A percentile compares a stretch with the other conserved stretches of the same genome.
These are phyloP conservation scores for Coenobita brevimanus DNA, from an alignment of 1,140 invertebrate genomes.

Conservation along the genomic window DNA sequence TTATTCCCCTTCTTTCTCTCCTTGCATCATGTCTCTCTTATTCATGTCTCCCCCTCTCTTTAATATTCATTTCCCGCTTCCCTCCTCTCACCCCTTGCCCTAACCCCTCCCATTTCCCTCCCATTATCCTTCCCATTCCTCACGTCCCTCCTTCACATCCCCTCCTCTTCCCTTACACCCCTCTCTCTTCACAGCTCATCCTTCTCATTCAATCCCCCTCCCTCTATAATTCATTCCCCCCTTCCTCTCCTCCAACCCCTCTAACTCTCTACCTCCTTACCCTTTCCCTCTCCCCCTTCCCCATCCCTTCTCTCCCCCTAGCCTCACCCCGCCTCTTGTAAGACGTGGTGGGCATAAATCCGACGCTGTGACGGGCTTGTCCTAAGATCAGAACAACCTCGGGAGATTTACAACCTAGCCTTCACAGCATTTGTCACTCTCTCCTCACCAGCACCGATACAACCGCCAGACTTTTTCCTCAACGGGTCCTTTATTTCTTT, in stretches of 20 bases:
- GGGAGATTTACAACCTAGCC: constrained; percentile 8
- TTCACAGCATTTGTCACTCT: not conserved
- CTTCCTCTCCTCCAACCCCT: no score
- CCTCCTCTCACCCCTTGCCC: not conserved
- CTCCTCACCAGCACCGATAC: not conserved
- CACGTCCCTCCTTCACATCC: not conserved
- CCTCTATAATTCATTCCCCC: no score
- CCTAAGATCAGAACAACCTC: constrained; percentile 19
- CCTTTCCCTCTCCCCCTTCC: no score
- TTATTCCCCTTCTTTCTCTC: not conserved
- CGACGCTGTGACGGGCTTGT: constrained; percentile 8
- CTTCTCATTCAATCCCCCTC: no score
- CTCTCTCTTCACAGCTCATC: no score
- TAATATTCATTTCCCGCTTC: not conserved
- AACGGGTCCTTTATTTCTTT: no score
- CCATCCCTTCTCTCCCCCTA: no score
- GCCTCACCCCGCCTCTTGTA: no score
- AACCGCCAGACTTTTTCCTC: no score
- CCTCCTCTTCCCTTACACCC: not conserved
- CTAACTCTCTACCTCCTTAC: no score
- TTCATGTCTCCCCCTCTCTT: not conserved
- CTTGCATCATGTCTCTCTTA: not conserved
- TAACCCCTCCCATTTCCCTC: not conserved
- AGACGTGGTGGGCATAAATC: not conserved
- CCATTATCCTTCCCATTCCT: not conserved